Evolutionary conservation across 1,140 invertebrate species (phyloP).

Genomic region (Leucophenga varia): DNA sequence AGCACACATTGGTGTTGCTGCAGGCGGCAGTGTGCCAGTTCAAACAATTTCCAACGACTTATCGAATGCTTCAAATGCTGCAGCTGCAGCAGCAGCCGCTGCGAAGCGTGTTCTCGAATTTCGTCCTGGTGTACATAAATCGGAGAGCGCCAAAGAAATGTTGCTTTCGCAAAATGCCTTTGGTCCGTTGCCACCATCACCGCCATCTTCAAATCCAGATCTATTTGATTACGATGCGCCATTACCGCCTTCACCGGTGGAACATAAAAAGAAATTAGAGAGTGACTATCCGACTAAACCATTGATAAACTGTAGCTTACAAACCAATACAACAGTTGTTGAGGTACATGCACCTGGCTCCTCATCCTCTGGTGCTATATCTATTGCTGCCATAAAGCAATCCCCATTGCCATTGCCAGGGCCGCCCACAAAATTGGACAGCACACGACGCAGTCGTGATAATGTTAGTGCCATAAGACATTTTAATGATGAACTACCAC

Average conservation of each 20-base stretch:
- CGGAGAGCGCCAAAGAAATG: conserved; percentile 69
- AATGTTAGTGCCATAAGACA: conserved; percentile 40
- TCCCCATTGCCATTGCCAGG: conserved; percentile 15
- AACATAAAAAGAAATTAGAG: conserved; percentile 46
- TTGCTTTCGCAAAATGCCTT: conserved; percentile 58
- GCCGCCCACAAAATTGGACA: too few relatives aligned
- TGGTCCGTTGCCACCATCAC: conserved; percentile 55
- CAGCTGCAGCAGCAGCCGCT: conserved; percentile 32
- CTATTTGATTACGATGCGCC: conserved; percentile 63
- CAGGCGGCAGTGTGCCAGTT: conserved; percentile 7
- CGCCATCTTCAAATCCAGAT: conserved; percentile 49
- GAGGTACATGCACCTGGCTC: conserved; percentile 45
- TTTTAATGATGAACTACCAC: conserved; percentile 42
- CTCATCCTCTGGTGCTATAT: conserved; percentile 37
- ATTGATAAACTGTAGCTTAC: conserved; percentile 7
- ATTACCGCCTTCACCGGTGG: conserved; percentile 73
- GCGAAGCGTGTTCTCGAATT: conserved; percentile 50
- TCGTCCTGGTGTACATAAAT: conserved; percentile 65
- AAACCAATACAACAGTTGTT: conserved; percentile 34
- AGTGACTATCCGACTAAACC: not conserved
- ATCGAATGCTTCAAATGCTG: conserved; percentile 10
- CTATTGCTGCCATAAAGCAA: conserved; percentile 29
- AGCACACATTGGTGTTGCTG: conserved; percentile 25
- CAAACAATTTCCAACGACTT: not conserved
- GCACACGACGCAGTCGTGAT: conserved; percentile 36